phyloP scores from a whole-genome alignment of 1,140 invertebrate species.

The Lordiphosa stackelbergi region DNA sequence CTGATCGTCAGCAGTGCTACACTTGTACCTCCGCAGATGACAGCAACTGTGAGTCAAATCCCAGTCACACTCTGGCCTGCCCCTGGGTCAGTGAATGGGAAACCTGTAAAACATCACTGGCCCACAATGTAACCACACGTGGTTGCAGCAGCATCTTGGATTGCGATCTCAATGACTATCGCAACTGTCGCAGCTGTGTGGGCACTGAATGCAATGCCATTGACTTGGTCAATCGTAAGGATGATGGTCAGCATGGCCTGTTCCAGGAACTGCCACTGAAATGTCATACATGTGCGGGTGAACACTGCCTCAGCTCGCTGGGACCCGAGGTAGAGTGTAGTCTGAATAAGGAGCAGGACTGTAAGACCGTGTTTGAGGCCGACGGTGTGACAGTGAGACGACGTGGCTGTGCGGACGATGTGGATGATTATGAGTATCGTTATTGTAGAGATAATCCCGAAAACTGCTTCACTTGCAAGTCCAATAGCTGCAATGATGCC shows the following conservation, averaged over 20 bases:
- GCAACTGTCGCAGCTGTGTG: constrained; percentile 56
- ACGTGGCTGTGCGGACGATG: constrained; percentile 63
- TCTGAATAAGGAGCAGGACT: constrained; percentile 53
- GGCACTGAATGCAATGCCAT: constrained; percentile 63
- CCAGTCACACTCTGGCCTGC: constrained; percentile 31
- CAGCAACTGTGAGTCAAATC: constrained; percentile 49
- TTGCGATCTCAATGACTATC: constrained; percentile 48
- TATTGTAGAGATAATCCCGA: constrained; percentile 52
- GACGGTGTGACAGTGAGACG: constrained; percentile 49
- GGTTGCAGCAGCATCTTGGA: constrained; percentile 56
- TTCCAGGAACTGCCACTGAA: constrained; percentile 59
- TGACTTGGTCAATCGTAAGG: constrained; percentile 50
- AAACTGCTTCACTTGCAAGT: constrained; percentile 63
- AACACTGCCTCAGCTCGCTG: constrained; percentile 54
- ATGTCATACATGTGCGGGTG: constrained; percentile 58
- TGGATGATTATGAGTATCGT: constrained; percentile 64
- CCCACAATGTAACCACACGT: constrained; percentile 52
- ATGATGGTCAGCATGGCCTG: constrained; percentile 58
- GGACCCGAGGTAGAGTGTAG: constrained; percentile 44
- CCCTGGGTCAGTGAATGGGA: constrained; percentile 48
- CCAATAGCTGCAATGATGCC: constrained; percentile 66
- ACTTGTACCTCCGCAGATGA: constrained; percentile 63
- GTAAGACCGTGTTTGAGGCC: constrained; percentile 59
- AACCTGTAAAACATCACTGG: constrained; percentile 45
- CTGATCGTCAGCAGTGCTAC: constrained; percentile 60